A percentile compares a stretch with the other conserved stretches of the same genome.
These are phyloP conservation scores for Leptodactylus fuscus DNA, from an alignment of 2,113 vertebrate species.

Conservation along the genomic window DNA sequence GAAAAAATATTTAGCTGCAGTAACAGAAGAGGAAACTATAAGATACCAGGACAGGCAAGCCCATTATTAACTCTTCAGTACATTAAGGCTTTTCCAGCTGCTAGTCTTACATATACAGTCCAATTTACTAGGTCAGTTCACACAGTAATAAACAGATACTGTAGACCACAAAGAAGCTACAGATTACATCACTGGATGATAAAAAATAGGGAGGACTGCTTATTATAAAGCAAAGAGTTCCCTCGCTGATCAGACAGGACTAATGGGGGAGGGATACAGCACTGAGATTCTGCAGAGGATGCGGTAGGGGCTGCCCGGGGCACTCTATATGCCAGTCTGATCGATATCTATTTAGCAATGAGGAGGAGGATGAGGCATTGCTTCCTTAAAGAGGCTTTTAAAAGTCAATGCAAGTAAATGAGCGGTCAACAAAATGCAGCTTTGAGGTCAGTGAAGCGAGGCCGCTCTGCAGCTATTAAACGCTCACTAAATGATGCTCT, in stretches of 20 bases:
- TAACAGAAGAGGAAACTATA: not conserved
- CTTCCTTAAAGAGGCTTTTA: slow-evolving; percentile 37
- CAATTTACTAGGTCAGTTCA: not conserved
- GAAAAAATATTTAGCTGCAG: too few relatives aligned
- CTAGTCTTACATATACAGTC: not conserved
- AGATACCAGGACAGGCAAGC: rapidly evolving
- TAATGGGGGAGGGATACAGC: not conserved
- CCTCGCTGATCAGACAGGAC: not conserved
- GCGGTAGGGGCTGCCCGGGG: not conserved
- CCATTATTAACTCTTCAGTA: not conserved
- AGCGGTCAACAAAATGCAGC: slow-evolving; percentile 23
- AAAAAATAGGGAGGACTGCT: not conserved
- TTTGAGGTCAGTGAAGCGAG: slow-evolving; percentile 6
- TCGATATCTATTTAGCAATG: slow-evolving; percentile 26
- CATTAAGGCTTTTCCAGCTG: not conserved
- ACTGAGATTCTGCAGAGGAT: not conserved
- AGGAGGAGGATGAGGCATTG: slow-evolving; percentile 12
- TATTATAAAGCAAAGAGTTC: not conserved
- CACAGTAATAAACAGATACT: too few relatives aligned
- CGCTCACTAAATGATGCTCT: slow-evolving; percentile 2
- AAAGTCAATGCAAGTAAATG: slow-evolving; percentile 22
- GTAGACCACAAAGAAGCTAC: not conserved
- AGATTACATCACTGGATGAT: not conserved
- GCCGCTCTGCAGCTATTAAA: slow-evolving; percentile 10
- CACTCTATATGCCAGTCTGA: not conserved